Evolutionary conservation across 2,888 invertebrate species (phyloP).

Genomic region (Chelonus formosanus): DNA sequence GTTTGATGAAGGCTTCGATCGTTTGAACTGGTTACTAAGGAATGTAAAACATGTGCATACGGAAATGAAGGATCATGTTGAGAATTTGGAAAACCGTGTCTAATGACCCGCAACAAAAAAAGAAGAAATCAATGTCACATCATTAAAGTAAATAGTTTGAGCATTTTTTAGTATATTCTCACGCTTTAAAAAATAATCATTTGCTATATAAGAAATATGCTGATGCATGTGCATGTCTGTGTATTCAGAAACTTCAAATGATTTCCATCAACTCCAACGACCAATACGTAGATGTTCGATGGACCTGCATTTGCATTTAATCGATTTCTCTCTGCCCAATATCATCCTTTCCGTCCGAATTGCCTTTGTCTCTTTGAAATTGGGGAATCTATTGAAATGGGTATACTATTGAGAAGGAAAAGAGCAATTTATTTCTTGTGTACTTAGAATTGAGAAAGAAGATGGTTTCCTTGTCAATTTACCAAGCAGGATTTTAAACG

Average conservation of each 20-base stretch:
- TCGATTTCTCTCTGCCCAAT: constrained; percentile 37
- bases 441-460: constrained; percentile 13
- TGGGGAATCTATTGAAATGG: constrained; percentile 24
- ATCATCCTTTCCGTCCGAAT: constrained; percentile 10
- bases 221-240: background rate
- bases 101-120: constrained; percentile 27
- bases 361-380: constrained; percentile 32
- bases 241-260: background rate
- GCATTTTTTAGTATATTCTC: background rate
- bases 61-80: constrained; percentile 17
- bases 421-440: constrained; percentile 17
- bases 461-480: background rate
- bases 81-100: constrained; percentile 21
- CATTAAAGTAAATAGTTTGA: constrained; percentile 25
- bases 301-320: constrained; percentile 41
- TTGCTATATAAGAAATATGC: background rate
- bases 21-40: constrained; percentile 1
- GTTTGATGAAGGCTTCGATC: constrained; percentile 24
- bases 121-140: background rate
- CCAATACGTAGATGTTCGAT: constrained; percentile 35
- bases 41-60: constrained; percentile 12
- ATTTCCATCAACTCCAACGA: background rate
- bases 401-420: constrained; percentile 22
- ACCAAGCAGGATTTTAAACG: background rate
- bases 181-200: background rate